phyloP scores from a whole-genome alignment of 2,888 invertebrate genomes.

The Vannuccia rotundouncinata region DNA sequence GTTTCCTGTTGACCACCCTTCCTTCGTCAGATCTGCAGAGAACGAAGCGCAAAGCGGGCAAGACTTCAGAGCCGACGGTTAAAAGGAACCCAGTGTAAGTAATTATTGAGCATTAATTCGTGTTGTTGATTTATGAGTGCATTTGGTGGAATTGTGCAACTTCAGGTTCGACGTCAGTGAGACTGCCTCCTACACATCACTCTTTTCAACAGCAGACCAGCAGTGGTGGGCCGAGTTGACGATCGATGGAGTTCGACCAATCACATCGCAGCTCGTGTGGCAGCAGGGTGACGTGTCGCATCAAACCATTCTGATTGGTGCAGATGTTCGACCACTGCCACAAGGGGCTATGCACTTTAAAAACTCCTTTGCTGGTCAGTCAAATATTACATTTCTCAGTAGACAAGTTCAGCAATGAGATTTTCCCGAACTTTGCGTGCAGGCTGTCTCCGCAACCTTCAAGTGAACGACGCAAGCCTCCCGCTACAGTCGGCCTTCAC shows the following conservation, averaged over 20 bases:
- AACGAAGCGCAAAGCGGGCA: not conserved
- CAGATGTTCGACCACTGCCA: not conserved
- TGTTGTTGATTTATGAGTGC: too few species aligned
- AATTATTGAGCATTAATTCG: too few species aligned
- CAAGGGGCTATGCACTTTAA: not conserved
- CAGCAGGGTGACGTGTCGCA: not conserved
- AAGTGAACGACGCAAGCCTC: not conserved
- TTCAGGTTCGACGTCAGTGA: too few species aligned
- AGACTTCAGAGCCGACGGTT: not conserved
- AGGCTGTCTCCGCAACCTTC: not conserved
- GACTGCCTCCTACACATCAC: too few species aligned
- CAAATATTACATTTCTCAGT: too few species aligned
- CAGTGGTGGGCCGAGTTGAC: conserved; percentile 21
- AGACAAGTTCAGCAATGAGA: too few species aligned
- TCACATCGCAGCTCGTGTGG: not conserved
- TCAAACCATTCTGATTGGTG: conserved; percentile 9
- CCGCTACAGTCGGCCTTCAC: not conserved
- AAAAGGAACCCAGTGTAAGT: too few species aligned
- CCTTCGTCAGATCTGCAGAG: not conserved
- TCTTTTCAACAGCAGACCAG: not conserved
- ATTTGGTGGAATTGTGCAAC: too few species aligned
- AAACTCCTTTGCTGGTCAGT: conserved; percentile 3
- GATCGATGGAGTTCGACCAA: conserved; percentile 17
- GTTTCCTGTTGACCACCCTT: conserved; percentile 14
- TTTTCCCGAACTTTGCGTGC: too few species aligned